These are phyloP conservation scores for Paguma larvata DNA, from an alignment of 2,797 vertebrate genomes.

Conservation along the genomic window DNA sequence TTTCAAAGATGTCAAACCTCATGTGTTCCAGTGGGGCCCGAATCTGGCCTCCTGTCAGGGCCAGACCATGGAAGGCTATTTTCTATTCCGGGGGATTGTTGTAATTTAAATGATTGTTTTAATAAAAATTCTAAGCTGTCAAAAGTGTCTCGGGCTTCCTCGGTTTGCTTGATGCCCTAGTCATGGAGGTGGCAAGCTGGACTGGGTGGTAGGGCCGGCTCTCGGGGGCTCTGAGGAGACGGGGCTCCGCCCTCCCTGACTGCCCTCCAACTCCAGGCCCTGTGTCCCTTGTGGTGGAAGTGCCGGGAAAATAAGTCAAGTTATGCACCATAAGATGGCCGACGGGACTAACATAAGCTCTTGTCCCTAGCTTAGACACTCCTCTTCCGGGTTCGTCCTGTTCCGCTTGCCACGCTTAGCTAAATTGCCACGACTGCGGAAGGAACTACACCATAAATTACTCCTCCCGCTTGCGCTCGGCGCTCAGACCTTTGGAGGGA, in stretches of 20 bases:
- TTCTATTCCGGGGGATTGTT: conserved; percentile 66
- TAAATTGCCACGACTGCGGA: no score
- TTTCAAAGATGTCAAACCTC: neutral
- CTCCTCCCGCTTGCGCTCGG: no score
- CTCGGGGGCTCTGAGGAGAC: neutral
- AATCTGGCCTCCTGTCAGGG: conserved; percentile 22
- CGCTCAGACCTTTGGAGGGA: no score
- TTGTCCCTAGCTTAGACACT: no score
- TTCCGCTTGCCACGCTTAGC: no score
- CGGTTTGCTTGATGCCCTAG: neutral
- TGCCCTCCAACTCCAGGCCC: neutral
- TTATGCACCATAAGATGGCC: no score
- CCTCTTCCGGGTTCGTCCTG: no score
- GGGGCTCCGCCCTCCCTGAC: neutral
- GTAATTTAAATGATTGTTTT: conserved; percentile 82
- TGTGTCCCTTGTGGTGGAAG: neutral
- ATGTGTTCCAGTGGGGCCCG: neutral
- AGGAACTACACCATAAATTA: no score
- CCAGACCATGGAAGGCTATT: conserved; percentile 51
- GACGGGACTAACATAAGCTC: no score
- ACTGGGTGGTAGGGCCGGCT: neutral
- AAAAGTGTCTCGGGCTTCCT: neutral
- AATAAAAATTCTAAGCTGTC: conserved; percentile 86
- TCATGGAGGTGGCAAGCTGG: neutral
- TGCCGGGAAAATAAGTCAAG: no score